Base-by-base conservation (phyloP, 2,797 vertebrate species). In the Nannoperca australis region DNA sequence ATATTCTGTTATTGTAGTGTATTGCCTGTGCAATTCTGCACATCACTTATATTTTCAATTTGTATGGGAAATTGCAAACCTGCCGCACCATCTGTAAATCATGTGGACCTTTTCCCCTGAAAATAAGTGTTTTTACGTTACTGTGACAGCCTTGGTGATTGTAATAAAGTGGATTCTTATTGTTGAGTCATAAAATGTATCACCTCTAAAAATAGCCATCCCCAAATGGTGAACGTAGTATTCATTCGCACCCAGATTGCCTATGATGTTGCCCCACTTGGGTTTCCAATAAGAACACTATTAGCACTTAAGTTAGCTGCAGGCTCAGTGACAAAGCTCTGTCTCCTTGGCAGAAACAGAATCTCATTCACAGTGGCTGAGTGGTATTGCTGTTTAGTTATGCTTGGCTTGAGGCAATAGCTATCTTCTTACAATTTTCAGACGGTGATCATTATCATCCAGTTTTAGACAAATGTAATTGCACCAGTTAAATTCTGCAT, bases 281-380 rank as follows among this genome's bases (percentile, higher is more conserved):
- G 79, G 77, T 81, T 89, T 89, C 78, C 81, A 85, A 76, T 73
- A 79, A 85, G 88, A 87, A 83, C 74, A 78, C 81, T 76, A 87
- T 91, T 90, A 88, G 85, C 88, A 81, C 89, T 85, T 86, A 87
- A 84, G 91, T 90, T 86, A 81, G 90, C 91, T 91, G 87, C 91
- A 82, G 89, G 89, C 91, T 91, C 79, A 32, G 81, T 83, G 88
- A 90, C 89, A 88, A 88, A 89, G 85, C 83, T 87, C 81, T 17
- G 77, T 92, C 90, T 93, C 85, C 78, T 86, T 85, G 90, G 89
- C 91, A 90, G 89, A 78, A 88, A 83, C 86, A 90, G 88, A 89
- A 88, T 89, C 87, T 82, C 88, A 91, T 89, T 89, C 83, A 85
- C 90, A 78, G 85, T 63, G 78, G 80, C 92, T 82, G 90, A 90